Evolutionary conservation across 1,140 invertebrate species (phyloP).

Genomic region (Cheumatopsyche charites): DNA sequence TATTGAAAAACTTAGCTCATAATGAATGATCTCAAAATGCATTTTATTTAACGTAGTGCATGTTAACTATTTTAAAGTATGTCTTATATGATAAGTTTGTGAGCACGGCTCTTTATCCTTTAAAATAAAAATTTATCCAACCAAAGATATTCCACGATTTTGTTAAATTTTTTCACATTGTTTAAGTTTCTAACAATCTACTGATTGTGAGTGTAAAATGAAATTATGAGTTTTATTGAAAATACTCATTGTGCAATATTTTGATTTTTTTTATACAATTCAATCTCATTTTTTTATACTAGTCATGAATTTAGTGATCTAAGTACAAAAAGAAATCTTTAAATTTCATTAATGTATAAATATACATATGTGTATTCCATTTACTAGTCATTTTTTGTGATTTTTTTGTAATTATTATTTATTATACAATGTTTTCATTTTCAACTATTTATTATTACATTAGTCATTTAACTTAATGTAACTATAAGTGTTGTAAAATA

Average conservation of each 20-base stretch:
- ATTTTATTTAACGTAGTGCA: slow-evolving; percentile 2
- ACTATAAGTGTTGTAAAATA: slow-evolving; percentile 24
- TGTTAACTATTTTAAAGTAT: neutral
- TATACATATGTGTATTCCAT: slow-evolving; percentile 2
- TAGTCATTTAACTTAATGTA: neutral
- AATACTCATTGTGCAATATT: slow-evolving; percentile 10
- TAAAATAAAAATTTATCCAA: neutral
- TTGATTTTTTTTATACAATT: neutral
- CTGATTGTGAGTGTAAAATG: no score
- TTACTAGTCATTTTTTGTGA: slow-evolving; percentile 22
- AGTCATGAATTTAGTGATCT: no score
- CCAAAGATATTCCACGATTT: neutral
- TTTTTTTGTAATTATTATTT: neutral
- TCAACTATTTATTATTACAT: slow-evolving; percentile 6
- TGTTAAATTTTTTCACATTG: no score
- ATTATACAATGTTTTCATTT: slow-evolving; percentile 14
- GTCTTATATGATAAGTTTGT: neutral
- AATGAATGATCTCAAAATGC: no score
- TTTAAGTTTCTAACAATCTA: no score
- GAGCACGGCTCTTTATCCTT: neutral
- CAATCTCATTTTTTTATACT: neutral
- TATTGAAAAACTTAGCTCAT: no score
- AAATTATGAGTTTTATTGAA: neutral
- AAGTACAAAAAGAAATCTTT: neutral
- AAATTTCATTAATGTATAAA: neutral